Evolutionary conservation across 2,113 vertebrate species (phyloP).

Genomic region (Dasyornis broadbenti): DNA sequence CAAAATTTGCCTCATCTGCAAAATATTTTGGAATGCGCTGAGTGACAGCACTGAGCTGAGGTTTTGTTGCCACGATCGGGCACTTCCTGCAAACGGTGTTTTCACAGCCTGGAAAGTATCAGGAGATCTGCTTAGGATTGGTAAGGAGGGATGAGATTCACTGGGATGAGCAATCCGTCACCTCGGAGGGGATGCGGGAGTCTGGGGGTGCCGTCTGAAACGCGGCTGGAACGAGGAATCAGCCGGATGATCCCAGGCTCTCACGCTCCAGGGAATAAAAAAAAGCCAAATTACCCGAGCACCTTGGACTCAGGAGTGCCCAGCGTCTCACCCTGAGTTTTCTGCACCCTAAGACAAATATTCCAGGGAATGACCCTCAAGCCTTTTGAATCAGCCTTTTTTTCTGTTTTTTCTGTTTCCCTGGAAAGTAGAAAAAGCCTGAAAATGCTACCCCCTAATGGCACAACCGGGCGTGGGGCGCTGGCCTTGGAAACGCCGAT

Average conservation of each 20-base stretch:
- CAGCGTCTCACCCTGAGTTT: background rate
- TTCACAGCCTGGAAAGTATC: background rate
- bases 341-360: background rate
- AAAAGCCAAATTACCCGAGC: background rate
- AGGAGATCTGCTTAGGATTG: background rate
- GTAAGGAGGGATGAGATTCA: background rate
- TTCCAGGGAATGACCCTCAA: background rate
- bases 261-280: background rate
- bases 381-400: background rate
- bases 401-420: background rate
- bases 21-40: background rate
- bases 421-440: background rate
- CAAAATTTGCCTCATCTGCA: background rate
- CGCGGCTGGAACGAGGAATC: background rate
- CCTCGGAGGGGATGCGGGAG: background rate
- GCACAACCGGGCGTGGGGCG: background rate
- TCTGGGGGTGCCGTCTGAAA: background rate
- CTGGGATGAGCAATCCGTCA: background rate
- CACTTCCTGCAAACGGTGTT: background rate
- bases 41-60: background rate
- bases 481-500: background rate
- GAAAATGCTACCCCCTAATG: conserved; percentile 35
- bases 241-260: too few relatives aligned
- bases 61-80: background rate
- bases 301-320: background rate